phyloP scores from a whole-genome alignment of 2,888 invertebrate genomes.

The Stratiomys singularior region DNA sequence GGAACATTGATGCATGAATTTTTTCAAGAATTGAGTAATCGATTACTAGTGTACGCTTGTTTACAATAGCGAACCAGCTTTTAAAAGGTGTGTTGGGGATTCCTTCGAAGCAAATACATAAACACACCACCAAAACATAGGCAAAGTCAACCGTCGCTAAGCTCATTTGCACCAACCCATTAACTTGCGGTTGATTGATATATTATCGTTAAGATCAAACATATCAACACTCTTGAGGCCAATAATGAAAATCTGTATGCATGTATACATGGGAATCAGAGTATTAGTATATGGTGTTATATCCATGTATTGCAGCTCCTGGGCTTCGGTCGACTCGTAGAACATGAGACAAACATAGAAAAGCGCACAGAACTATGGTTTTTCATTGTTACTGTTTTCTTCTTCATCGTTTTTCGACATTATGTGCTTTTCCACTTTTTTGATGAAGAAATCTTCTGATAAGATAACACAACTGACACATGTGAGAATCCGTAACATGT shows the following conservation, averaged over 20 bases:
- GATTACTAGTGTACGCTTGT: neutral
- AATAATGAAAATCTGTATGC: neutral
- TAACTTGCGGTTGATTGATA: constrained; percentile 1
- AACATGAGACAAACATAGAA: constrained; percentile 39
- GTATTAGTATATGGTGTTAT: neutral
- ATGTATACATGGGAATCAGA: neutral
- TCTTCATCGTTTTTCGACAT: constrained; percentile 10
- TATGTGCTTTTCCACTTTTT: constrained; percentile 19
- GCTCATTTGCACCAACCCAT: neutral
- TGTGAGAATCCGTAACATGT: constrained; percentile 13
- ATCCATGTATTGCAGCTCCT: neutral
- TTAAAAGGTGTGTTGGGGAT: neutral
- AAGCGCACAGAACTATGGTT: constrained; percentile 26
- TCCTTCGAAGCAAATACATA: neutral
- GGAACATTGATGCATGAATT: neutral
- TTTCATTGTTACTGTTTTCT: constrained; percentile 23
- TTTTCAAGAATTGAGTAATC: constrained; percentile 10
- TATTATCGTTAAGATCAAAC: neutral
- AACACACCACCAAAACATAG: neutral
- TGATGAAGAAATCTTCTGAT: constrained; percentile 38
- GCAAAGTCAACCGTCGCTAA: neutral
- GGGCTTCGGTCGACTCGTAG: neutral
- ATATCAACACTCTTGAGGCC: neutral
- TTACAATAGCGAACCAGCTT: neutral
- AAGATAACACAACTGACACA: constrained; percentile 43